Conservation (phyloP, 2,888 invertebrate genomes). For the Cheilosia grossa region DNA sequence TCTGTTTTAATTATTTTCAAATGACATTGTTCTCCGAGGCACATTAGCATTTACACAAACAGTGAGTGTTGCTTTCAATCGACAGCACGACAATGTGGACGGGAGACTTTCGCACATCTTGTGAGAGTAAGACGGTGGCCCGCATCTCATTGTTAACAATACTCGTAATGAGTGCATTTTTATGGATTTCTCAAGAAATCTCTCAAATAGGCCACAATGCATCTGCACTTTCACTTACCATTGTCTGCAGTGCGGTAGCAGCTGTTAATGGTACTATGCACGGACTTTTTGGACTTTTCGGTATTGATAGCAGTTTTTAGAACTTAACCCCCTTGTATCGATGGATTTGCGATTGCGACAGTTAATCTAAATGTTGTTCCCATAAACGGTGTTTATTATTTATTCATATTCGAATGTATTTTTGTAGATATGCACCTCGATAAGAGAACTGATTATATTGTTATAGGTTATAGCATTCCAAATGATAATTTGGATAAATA, state of each 20-base stretch:
- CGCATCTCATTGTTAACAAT: conserved; percentile 38
- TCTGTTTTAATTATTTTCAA: conserved; percentile 4
- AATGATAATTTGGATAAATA: no score
- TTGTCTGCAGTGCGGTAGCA: background rate
- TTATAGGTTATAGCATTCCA: no score
- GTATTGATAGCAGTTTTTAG: background rate
- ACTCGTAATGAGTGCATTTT: conserved; percentile 32
- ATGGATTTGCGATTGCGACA: background rate
- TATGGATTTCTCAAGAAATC: conserved; percentile 32
- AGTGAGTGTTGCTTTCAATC: conserved; percentile 9
- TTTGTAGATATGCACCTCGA: no score
- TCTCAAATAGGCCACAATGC: conserved; percentile 23
- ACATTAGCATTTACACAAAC: conserved; percentile 1
- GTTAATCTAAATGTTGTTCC: no score
- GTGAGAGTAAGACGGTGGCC: conserved; percentile 21
- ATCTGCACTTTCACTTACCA: conserved; percentile 63
- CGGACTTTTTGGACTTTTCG: no score
- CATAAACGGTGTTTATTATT: no score
- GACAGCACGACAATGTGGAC: background rate
- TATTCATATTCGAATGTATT: no score
- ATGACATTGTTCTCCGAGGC: conserved; percentile 23
- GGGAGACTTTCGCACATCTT: conserved; percentile 34
- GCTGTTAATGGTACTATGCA: background rate
- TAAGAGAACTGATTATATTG: no score
- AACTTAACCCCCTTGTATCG: background rate